Evolutionary conservation across 2,888 invertebrate species (phyloP), one percentile per base, ranked within the genome.

Genomic region (Nasonia oneida): DNA sequence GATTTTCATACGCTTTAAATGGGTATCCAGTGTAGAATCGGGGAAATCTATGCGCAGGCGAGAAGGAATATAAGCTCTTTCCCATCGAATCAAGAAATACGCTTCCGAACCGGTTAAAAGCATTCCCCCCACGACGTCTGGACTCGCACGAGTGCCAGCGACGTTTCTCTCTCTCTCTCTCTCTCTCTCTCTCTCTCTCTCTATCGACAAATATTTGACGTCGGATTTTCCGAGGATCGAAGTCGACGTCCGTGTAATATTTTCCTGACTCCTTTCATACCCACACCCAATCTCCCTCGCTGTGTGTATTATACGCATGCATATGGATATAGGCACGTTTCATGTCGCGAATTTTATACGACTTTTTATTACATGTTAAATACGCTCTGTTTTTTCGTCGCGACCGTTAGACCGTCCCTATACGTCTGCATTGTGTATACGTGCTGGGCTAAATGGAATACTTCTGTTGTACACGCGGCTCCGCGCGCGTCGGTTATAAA

Each of bases 181-280:
- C 42, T 39, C 39, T 53, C 18, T 53, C 53, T 53, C 18, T 18
- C 53, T 53, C 53, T 53, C 53, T 14, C 53, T 15, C 18, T 67
- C 14, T 33, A 67, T 67, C 67, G 67, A 67, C 67, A 67, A 67
- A 67, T 67, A 67, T 29, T 67, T 67, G 67, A 67, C 67, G 67
- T 29, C 12, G 67, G 12, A 67, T 67, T 67, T 67, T 67, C 29
- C 57, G 57, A 61, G 57, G 67, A 23, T 64, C 23, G 64, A 64
- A 23, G 18, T 64, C 10, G 64, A 10, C 23, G 23, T 64, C 18
- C n/a, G 23, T 29, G 12, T 64, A 61, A 29, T 61, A 61, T 61
- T 64, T 10, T 64, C 23, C 6, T 12, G 29, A 29, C 18, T 64
- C 18, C 10, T 23, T 23, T 10, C 57, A 5, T 23, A 23, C 23